Evolutionary conservation across 2,797 vertebrate species (phyloP), one percentile per base, ranked within the genome.

Genomic region (Propithecus deckenii): DNA sequence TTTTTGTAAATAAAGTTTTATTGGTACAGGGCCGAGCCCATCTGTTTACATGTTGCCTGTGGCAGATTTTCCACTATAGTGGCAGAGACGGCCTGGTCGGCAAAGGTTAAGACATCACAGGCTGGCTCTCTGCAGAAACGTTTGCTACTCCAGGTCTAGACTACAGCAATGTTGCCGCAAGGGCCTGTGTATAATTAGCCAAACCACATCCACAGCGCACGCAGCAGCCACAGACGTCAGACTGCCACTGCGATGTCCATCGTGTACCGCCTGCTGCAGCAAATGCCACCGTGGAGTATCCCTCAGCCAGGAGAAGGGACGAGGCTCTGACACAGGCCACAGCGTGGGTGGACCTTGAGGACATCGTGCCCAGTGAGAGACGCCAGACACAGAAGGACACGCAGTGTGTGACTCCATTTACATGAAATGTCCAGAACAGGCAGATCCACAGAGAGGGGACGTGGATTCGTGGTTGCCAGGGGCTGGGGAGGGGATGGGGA

Each of bases 341-440:
- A 2, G 18, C 0, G 0, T 41, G 3, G 7, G 5, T 0, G 11
- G 48, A 18, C 35, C 59, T 5, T 15, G 38, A 69, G 30, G 50
- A 22, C 23, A 17, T 1, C 7, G 22, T 0, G 12, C 25, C 12
- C 67, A 15, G 65, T 6, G 55, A 88, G n/a, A 50, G 20, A 25
- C 22, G 11, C 84, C 84, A 5, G 75, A 52, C 55, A 28, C 43
- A 43, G 43, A 5, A 59, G 52, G 65, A 38, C n/a, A 28, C 28
- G 0, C 10, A 1, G 65, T 0, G 28, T 41, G 65, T 1, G 85
- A 71, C 2, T 15, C 55, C 35, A 5, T 4, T 5, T 23, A 13
- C 0, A 10, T 0, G 50, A 69, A 22, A 69, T 0, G 2, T 32
- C 61, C 61, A 5, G 22, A 18, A 43, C 43, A 30, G 75, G 14